Percentiles rank a stretch among this genome's conserved stretches.
phyloP scores from a whole-genome alignment of 1,140 invertebrate genomes.

The Andrena cerasifolii region DNA sequence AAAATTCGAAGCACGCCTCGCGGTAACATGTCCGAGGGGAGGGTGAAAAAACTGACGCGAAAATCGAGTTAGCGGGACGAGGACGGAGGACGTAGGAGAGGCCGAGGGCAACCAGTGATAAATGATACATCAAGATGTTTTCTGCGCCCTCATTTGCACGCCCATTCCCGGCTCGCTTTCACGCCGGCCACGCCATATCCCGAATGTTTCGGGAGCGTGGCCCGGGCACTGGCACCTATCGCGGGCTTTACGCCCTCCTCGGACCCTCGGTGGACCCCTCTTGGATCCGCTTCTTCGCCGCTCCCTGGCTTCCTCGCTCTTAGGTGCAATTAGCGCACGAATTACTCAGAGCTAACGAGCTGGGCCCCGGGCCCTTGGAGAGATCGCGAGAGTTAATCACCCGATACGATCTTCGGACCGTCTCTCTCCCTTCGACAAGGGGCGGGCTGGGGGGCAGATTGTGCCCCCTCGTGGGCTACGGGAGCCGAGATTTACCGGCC shows the following conservation, averaged over 20 bases:
- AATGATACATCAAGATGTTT: slow-evolving; percentile 69
- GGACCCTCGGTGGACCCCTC: slow-evolving; percentile 10
- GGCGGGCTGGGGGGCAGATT: neutral
- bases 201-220: slow-evolving; percentile 60
- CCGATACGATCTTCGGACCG: slow-evolving; percentile 73
- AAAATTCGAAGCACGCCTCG: neutral
- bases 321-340: slow-evolving; percentile 79
- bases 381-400: slow-evolving; percentile 78
- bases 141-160: slow-evolving; percentile 68
- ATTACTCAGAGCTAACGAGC: slow-evolving; percentile 80
- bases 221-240: slow-evolving; percentile 61
- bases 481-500: slow-evolving; percentile 62
- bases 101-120: slow-evolving; percentile 52
- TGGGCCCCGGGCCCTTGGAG: slow-evolving; percentile 61
- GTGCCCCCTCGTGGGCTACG: slow-evolving; percentile 35
- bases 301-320: slow-evolving; percentile 66
- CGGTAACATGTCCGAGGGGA: neutral
- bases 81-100: slow-evolving; percentile 14
- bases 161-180: slow-evolving; percentile 66
- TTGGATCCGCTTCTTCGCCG: slow-evolving; percentile 35
- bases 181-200: slow-evolving; percentile 62
- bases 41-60: neutral
- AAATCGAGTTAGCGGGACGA: slow-evolving; percentile 16
- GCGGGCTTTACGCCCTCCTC: slow-evolving; percentile 6
- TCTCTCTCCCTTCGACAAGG: slow-evolving; percentile 14